These are phyloP conservation scores for Acleris sparsana DNA, from an alignment of 2,888 invertebrate species.

Conservation along the genomic window DNA sequence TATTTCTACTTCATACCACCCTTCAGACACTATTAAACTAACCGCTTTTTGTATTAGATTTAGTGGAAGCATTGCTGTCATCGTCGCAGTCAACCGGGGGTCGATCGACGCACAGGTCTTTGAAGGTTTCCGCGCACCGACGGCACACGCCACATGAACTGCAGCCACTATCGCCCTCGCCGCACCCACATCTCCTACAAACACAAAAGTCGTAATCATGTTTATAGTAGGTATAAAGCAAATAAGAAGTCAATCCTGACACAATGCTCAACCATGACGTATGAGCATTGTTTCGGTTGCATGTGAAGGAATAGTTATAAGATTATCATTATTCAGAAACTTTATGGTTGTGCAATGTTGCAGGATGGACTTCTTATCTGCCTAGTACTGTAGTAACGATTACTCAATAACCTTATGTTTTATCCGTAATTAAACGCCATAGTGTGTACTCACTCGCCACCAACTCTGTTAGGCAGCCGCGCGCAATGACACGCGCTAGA, in stretches of 20 bases:
- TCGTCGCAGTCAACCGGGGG: slow-evolving; percentile 51
- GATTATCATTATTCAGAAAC: no score
- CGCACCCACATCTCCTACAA: slow-evolving; percentile 95
- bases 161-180: slow-evolving; percentile 97
- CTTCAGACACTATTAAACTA: background rate
- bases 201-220: background rate
- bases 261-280: no score
- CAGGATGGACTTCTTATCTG: no score
- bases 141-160: slow-evolving; percentile 96
- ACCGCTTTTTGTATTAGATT: slow-evolving; percentile 38
- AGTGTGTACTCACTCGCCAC: slow-evolving; percentile 89
- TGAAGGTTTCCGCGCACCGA: slow-evolving; percentile 87
- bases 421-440: no score
- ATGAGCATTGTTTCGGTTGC: no score
- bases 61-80: slow-evolving; percentile 46
- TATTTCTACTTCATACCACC: no score
- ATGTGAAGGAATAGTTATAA: no score
- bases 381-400: no score
- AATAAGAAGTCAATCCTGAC: no score
- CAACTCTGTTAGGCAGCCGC: slow-evolving; percentile 89
- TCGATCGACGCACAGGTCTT: slow-evolving; percentile 33
- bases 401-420: no score
- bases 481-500: slow-evolving; percentile 92
- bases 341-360: no score
- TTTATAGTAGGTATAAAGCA: no score